These are phyloP conservation scores for Eumaeus atala DNA, from an alignment of 1,140 invertebrate species.

Conservation along the genomic window DNA sequence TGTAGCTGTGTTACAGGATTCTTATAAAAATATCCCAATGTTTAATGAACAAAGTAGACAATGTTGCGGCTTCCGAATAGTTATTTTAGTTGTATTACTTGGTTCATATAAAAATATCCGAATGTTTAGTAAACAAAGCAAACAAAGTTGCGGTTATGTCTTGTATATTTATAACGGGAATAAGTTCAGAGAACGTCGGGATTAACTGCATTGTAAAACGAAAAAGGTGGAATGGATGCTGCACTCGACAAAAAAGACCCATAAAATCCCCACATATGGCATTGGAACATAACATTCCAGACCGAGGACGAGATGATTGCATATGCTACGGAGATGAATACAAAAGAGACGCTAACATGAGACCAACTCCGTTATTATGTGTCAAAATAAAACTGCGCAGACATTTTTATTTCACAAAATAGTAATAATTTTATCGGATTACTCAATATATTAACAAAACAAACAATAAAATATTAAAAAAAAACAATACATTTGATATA, in stretches of 20 bases:
- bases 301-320: slow-evolving; percentile 33
- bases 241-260: slow-evolving; percentile 25
- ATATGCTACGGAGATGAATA: slow-evolving; percentile 23
- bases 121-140: too few species aligned
- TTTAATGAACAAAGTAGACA: too few species aligned
- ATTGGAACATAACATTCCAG: slow-evolving; percentile 19
- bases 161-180: too few species aligned
- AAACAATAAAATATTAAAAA: not conserved
- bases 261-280: slow-evolving; percentile 25
- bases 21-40: too few species aligned
- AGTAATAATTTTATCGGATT: not conserved
- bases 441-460: not conserved
- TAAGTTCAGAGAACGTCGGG: too few species aligned
- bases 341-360: not conserved
- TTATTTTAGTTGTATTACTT: too few species aligned
- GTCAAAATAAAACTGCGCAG: not conserved
- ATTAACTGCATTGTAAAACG: slow-evolving; percentile 19
- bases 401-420: not conserved
- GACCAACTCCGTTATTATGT: not conserved
- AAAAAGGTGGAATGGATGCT: slow-evolving; percentile 18
- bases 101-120: too few species aligned
- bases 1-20: too few species aligned
- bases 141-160: too few species aligned
- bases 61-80: too few species aligned
- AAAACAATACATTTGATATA: too few species aligned